Conservation (phyloP, 1,140 invertebrate species). For the Calliopsis andreniformis region DNA sequence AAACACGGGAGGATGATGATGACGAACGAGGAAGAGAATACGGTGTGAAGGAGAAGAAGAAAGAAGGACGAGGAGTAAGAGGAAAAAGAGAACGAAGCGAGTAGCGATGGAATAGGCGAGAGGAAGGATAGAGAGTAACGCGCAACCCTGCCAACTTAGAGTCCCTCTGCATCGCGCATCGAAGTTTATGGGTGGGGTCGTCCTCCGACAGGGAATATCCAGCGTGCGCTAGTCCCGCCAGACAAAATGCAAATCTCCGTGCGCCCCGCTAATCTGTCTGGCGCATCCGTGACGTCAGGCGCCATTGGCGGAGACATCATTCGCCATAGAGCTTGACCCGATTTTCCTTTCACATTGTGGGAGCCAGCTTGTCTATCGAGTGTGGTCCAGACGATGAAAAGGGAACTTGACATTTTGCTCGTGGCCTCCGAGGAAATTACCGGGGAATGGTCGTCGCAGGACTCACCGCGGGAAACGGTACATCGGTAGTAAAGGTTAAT, state of each 20-base stretch:
- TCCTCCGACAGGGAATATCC: conserved; percentile 54
- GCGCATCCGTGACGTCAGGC: conserved; percentile 76
- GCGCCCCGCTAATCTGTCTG: conserved; percentile 76
- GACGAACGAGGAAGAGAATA: conserved; percentile 29
- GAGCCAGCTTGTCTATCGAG: background rate
- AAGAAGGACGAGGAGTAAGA: conserved; percentile 29
- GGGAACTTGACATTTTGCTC: background rate
- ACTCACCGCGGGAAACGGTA: conserved; percentile 20
- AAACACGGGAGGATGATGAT: conserved; percentile 28
- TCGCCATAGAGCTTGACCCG: conserved; percentile 26
- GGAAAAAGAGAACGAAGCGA: conserved; percentile 59
- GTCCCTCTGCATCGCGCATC: conserved; percentile 50
- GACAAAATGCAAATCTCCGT: conserved; percentile 78
- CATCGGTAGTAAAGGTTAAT: conserved; percentile 16
- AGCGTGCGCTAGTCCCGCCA: conserved; percentile 68
- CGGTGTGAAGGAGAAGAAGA: conserved; percentile 9
- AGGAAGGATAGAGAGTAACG: conserved; percentile 63
- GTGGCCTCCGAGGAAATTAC: too few species aligned
- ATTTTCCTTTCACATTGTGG: conserved; percentile 34
- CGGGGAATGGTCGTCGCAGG: conserved; percentile 3
- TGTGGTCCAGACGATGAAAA: background rate
- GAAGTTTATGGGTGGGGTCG: conserved; percentile 62
- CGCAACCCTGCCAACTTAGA: conserved; percentile 65
- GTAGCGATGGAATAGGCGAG: conserved; percentile 54
- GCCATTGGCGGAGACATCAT: conserved; percentile 63